Base-by-base conservation (phyloP, 2,113 vertebrate genomes). In the Hypanus sabinus region DNA sequence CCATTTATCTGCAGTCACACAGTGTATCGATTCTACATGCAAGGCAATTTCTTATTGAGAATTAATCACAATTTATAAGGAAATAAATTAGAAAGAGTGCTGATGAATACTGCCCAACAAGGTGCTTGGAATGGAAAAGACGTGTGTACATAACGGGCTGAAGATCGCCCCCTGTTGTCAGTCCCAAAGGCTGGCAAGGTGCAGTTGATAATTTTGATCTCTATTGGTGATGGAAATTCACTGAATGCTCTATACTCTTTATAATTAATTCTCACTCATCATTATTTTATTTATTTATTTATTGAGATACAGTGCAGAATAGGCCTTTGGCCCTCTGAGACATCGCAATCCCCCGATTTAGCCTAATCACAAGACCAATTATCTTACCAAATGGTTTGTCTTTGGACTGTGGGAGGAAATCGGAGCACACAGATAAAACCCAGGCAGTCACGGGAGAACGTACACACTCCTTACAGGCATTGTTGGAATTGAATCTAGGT, bases 31-130 rank as follows among this genome's bases (percentile, higher is more conserved):
- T 93, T 93, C 68, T 46, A 93, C 91, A 75, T 46, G 24, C 91
- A 93, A 73, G 33, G 68, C 91, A 93, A 93, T 75, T 93, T 93
- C 36, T 93, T 93, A 93, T 93, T 93, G 91, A 93, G 70, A 93
- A 93, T 93, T 93, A 93, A 93, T 93, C 91, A 93, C 70, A 93
- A 93, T 93, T 73, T 93, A 55, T 90, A 90, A 65, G 24, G 91
- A 93, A 93, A 93, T 73, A 46, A 93, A 93, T 73, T 75, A 73
- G 10, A 24, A 75, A 93, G 73, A 93, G 68, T 27, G 91, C 70
- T 93, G 91, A 93, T 93, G 91, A 93, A 93, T 46, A 87, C 46
- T 87, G 55, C 83, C 55, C 83, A 87, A 87, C 20, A 57, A 60
- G 20, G 36, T 24, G n/a, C 8, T 93, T 73, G 91, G 46, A 73